phyloP scores from a whole-genome alignment of 2,797 vertebrate species.

The Lutjanus argentimaculatus region DNA sequence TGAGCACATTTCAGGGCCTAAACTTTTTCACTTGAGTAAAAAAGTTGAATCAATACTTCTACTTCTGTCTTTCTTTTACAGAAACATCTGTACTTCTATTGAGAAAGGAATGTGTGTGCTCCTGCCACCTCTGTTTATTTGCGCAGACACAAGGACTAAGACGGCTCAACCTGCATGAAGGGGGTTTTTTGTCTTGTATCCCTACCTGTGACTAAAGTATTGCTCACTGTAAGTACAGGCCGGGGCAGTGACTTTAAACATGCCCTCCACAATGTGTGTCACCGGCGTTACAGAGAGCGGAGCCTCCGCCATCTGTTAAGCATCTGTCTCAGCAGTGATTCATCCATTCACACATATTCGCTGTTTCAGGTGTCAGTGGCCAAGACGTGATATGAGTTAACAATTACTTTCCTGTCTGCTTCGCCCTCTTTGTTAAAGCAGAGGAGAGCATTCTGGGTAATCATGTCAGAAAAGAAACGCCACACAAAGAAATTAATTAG shows the following conservation, averaged over 20 bases:
- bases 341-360: constrained; percentile 54
- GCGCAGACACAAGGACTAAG: constrained; percentile 9
- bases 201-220: constrained; percentile 56
- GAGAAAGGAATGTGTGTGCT: no score
- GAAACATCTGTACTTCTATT: no score
- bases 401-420: constrained; percentile 36
- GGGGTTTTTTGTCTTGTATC: constrained; percentile 16
- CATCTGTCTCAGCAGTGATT: constrained; percentile 73
- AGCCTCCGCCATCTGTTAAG: constrained; percentile 71
- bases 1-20: no score
- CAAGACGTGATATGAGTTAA: constrained; percentile 54
- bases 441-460: constrained; percentile 10
- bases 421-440: constrained; percentile 9
- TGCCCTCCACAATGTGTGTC: constrained; percentile 69
- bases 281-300: constrained; percentile 49
- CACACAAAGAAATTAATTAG: constrained; percentile 9
- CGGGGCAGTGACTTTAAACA: constrained; percentile 49
- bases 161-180: constrained; percentile 17
- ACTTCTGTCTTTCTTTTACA: no score
- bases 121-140: neutral
- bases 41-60: no score
- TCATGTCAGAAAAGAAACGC: constrained; percentile 20
- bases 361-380: constrained; percentile 54
- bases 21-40: no score
- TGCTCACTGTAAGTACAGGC: constrained; percentile 59